A percentile compares a stretch with the other conserved stretches of the same genome.
These are phyloP conservation scores for Dryobotodes eremita DNA, from an alignment of 2,888 invertebrate species.

Conservation along the genomic window DNA sequence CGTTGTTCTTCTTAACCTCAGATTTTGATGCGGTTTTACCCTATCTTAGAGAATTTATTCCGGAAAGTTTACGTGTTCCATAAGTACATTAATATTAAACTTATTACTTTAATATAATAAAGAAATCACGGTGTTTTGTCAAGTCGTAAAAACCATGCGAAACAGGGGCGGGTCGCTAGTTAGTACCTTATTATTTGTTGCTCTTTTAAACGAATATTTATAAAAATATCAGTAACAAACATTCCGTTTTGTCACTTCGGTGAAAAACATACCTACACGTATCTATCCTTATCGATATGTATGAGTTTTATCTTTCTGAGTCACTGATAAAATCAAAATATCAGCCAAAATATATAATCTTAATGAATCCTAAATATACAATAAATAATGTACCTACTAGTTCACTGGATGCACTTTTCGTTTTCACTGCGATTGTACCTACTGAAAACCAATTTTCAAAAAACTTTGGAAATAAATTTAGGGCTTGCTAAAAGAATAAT, in stretches of 20 bases:
- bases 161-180: too few species aligned
- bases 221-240: neutral
- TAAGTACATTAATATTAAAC: too few species aligned
- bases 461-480: neutral
- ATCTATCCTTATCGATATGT: constrained; percentile 16
- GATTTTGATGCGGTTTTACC: too few species aligned
- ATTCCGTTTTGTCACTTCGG: neutral
- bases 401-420: constrained; percentile 16
- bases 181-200: too few species aligned
- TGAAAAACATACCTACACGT: neutral
- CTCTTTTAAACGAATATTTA: neutral
- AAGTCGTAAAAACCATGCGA: too few species aligned
- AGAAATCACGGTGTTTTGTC: too few species aligned
- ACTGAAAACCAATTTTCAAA: constrained; percentile 13
- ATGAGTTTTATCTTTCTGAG: constrained; percentile 29
- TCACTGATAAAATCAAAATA: constrained; percentile 32
- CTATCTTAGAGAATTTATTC: too few species aligned
- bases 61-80: too few species aligned
- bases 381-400: constrained; percentile 8
- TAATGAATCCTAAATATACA: constrained; percentile 13
- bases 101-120: too few species aligned
- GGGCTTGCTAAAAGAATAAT: neutral
- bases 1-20: too few species aligned
- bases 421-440: constrained; percentile 32
- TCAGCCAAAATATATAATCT: constrained; percentile 22